phyloP scores from a whole-genome alignment of 1,140 invertebrate species.

The Plectrocnemia conspersa region DNA sequence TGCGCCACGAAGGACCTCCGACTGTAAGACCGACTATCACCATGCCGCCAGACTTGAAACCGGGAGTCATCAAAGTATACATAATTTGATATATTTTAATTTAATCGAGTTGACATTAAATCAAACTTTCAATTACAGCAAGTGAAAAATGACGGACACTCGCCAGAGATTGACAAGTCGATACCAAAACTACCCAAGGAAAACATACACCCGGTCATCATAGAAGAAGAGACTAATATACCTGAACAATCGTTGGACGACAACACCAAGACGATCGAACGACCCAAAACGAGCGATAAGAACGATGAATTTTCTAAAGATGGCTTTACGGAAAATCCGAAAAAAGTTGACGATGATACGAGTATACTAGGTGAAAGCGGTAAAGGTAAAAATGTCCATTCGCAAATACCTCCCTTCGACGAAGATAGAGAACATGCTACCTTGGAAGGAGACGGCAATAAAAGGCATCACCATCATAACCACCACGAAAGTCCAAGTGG shows the following conservation, averaged over 20 bases:
- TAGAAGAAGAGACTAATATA: constrained; percentile 3
- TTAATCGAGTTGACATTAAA: background rate
- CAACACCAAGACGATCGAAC: constrained; percentile 8
- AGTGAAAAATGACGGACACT: constrained; percentile 32
- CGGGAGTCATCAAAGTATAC: constrained; percentile 44
- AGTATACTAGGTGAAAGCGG: constrained; percentile 7
- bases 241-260: constrained; percentile 10
- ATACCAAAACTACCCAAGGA: constrained; percentile 32
- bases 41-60: constrained; percentile 46
- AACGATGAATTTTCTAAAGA: constrained; percentile 7
- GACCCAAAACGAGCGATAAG: constrained; percentile 10
- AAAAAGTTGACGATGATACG: constrained; percentile 16
- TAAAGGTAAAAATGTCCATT: constrained; percentile 22
- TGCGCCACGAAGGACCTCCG: constrained; percentile 48
- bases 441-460: constrained; percentile 35
- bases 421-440: constrained; percentile 38
- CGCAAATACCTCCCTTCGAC: constrained; percentile 36
- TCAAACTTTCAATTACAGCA: constrained; percentile 3
- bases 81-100: background rate
- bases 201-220: constrained; percentile 7
- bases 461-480: constrained; percentile 30
- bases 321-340: constrained; percentile 25
- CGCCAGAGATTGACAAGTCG: constrained; percentile 36
- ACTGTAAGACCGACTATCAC: constrained; percentile 51
- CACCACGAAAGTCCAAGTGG: constrained; percentile 23